Evolutionary conservation across 2,113 vertebrate genomes (phyloP), one percentile per base, ranked within the genome.

Genomic region (Trogon melanurus): DNA sequence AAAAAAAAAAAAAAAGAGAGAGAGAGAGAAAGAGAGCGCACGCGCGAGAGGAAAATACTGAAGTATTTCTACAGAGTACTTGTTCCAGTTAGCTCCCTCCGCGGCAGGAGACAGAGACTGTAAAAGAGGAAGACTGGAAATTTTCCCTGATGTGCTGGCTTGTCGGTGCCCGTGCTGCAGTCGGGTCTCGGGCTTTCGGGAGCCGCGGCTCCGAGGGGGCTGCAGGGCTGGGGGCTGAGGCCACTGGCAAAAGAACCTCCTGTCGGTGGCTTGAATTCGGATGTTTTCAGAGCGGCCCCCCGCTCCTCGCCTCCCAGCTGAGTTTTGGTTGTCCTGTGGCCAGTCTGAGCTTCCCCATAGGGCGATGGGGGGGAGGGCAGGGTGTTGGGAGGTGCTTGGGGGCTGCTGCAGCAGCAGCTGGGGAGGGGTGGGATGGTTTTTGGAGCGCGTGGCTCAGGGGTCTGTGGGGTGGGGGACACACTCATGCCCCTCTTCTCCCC

Each of bases 91-190:
- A 48, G 95, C 94, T 97, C 95, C 89, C 87, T 92, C 97, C 81
- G 91, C 70, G 96, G 94, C 82, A 94, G 96, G 93, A 89, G 95
- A 96, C 96, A 93, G 80, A 96, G 96, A 91, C 89, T 87, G 92
- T 96, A 84, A 96, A 97, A 96, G 93, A 98, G 98, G 98, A 99
- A 99, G 98, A 98, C 98, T 98, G 96, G 81, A 96, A 85, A 94
- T 98, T 98, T 97, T 98, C 97, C 96, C 96, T 96, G 96, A 97
- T 96, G 91, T 89, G 88, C 83, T 83, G 79, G 69, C 93, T 84
- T 53, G 79, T 89, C 93, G 48, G 50, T 15, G 62, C 88, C 27
- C 64, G 61, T 29, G 70, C 92, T 61, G 91, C 89, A 58, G 82
- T 13, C 32, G 79, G 71, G 76, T 23, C 84, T 80, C 2, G 30